Evolutionary conservation across 1,140 invertebrate species (phyloP).

Genomic region (Diuraphis noxia): DNA sequence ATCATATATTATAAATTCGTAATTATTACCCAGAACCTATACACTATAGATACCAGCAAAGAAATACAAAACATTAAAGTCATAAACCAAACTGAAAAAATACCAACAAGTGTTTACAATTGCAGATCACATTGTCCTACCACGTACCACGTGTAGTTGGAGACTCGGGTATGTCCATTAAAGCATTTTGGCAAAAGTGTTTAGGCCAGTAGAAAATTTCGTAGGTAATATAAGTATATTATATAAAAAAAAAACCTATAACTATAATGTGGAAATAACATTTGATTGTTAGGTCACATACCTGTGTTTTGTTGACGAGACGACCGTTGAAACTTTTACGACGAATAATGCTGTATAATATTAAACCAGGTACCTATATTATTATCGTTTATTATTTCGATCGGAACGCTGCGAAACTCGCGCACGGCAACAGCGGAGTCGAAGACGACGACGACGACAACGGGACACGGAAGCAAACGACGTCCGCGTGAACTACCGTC

Average conservation of each 20-base stretch:
- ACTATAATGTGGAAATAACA: not conserved
- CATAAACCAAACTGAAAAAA: too few species aligned
- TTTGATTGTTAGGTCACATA: not conserved
- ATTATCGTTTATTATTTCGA: not conserved
- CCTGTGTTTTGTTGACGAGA: not conserved
- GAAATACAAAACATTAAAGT: too few species aligned
- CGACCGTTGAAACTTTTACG: not conserved
- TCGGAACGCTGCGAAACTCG: not conserved
- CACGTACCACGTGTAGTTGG: too few species aligned
- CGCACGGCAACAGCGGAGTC: not conserved
- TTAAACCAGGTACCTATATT: too few species aligned
- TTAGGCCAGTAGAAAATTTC: not conserved
- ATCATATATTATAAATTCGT: too few species aligned
- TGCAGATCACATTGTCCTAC: too few species aligned
- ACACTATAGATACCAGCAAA: too few species aligned
- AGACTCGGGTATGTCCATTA: too few species aligned
- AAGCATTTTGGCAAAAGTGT: not conserved
- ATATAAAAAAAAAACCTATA: not conserved
- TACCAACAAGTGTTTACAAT: too few species aligned
- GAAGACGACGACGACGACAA: not conserved
- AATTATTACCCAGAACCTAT: too few species aligned
- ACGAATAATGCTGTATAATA: not conserved
- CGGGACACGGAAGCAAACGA: not conserved
- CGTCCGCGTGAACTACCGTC: conserved; percentile 36
- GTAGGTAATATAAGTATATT: not conserved